phyloP scores from a whole-genome alignment of 2,888 invertebrate species.

The Oligia fasciuncula region DNA sequence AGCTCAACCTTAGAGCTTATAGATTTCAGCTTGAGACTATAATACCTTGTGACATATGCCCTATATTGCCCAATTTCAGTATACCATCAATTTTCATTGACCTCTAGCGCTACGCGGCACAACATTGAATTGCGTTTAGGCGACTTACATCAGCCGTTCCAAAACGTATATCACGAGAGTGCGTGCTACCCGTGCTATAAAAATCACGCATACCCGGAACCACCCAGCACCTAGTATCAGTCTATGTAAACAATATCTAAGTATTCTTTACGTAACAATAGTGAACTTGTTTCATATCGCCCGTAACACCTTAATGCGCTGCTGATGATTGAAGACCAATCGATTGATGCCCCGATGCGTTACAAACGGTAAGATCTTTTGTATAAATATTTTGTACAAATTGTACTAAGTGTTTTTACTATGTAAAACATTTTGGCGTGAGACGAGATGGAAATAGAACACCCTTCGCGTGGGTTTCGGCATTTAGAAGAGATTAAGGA shows the following conservation, averaged over 20 bases:
- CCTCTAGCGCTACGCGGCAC: neutral
- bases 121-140: neutral
- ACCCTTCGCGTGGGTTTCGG: constrained; percentile 16
- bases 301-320: constrained; percentile 48
- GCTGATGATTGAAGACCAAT: constrained; percentile 47
- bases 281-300: constrained; percentile 41
- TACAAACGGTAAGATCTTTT: constrained; percentile 48
- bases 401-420: constrained; percentile 57
- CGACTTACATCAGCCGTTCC: neutral
- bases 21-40: no score
- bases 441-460: constrained; percentile 38
- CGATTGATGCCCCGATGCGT: constrained; percentile 54
- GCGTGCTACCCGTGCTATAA: neutral
- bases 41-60: neutral
- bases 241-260: constrained; percentile 20
- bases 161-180: neutral
- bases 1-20: neutral
- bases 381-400: constrained; percentile 53
- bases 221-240: neutral
- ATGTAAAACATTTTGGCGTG: constrained; percentile 40
- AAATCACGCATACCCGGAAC: constrained; percentile 18
- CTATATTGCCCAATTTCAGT: neutral
- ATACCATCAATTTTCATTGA: neutral
- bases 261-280: constrained; percentile 40
- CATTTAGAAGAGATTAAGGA: constrained; percentile 20